These are phyloP conservation scores for Hipposideros larvatus DNA, from an alignment of 2,797 vertebrate species.

Conservation along the genomic window DNA sequence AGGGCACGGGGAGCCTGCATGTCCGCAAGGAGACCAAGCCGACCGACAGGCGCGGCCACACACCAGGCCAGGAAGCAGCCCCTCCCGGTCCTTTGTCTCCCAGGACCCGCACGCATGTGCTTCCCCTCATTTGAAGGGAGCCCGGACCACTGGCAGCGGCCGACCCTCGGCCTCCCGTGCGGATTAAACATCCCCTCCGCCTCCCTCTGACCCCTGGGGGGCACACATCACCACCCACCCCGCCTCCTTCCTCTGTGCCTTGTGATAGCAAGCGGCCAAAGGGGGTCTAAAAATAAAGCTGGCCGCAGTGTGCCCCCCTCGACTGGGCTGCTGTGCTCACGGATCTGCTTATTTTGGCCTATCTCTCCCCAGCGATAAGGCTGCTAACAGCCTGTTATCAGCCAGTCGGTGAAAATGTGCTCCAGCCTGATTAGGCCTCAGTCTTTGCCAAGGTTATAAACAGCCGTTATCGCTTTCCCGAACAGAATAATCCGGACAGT, in stretches of 20 bases:
- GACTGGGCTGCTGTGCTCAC: conserved; percentile 89
- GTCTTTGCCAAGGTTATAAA: conserved; percentile 99
- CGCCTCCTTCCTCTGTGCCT: conserved; percentile 74
- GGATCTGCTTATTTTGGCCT: conserved; percentile 93
- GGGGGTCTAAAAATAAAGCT: conserved; percentile 89
- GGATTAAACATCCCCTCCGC: conserved; percentile 83
- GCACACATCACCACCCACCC: conserved; percentile 49
- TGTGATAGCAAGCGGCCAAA: conserved; percentile 82
- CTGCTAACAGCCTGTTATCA: conserved; percentile 98
- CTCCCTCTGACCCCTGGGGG: conserved; percentile 58
- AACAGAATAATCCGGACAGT: conserved; percentile 98
- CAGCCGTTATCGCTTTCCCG: conserved; percentile 97
- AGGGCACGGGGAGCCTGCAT: neutral
- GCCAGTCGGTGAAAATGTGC: conserved; percentile 98
- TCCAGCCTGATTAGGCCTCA: conserved; percentile 98
- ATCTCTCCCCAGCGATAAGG: conserved; percentile 94
- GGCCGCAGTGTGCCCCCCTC: conserved; percentile 88
- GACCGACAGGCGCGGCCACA: neutral
- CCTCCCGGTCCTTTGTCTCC: conserved; percentile 80
- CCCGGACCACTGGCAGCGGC: conserved; percentile 26
- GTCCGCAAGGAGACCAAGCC: neutral
- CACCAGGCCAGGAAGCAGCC: conserved; percentile 59
- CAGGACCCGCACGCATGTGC: conserved; percentile 41
- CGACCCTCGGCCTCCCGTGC: conserved; percentile 70
- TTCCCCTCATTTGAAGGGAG: conserved; percentile 73